A percentile compares a stretch with the other conserved stretches of the same genome.
Conservation (phyloP, 2,888 invertebrate genomes). For the Rotaria magnacalcarata region DNA sequence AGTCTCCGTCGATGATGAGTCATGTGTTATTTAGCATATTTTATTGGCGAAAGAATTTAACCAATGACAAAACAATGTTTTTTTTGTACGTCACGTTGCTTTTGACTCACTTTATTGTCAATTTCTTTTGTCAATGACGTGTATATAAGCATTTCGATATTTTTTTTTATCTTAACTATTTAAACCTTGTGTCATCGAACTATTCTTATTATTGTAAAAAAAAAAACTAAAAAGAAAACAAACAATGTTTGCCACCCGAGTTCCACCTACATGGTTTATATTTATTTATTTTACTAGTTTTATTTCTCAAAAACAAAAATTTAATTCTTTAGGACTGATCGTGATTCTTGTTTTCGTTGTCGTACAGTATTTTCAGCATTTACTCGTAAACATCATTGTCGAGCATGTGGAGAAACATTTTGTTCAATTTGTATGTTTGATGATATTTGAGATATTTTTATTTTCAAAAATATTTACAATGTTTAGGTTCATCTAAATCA, state of each 20-base stretch:
- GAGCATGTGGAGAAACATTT: constrained; percentile 31
- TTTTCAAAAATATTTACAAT: background rate
- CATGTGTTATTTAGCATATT: background rate
- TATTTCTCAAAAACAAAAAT: too few relatives aligned
- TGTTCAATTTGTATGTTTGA: background rate
- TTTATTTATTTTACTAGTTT: too few relatives aligned
- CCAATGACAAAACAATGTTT: background rate
- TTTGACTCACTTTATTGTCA: background rate
- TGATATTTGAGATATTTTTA: background rate
- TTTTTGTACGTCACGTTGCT: background rate
- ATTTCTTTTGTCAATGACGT: background rate
- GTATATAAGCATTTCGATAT: background rate
- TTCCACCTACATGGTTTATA: background rate
- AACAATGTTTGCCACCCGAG: background rate
- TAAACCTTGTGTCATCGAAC: background rate
- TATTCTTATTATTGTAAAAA: too few relatives aligned
- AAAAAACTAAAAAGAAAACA: background rate
- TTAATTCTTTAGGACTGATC: background rate
- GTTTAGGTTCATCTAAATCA: constrained; percentile 16
- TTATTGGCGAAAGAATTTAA: background rate
- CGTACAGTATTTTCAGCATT: constrained; percentile 5
- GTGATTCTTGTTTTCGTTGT: constrained; percentile 30
- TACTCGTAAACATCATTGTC: constrained; percentile 23
- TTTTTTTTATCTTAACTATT: background rate
- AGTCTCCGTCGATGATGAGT: background rate